phyloP scores from a whole-genome alignment of 2,113 vertebrate genomes.

The Aptenodytes patagonicus region DNA sequence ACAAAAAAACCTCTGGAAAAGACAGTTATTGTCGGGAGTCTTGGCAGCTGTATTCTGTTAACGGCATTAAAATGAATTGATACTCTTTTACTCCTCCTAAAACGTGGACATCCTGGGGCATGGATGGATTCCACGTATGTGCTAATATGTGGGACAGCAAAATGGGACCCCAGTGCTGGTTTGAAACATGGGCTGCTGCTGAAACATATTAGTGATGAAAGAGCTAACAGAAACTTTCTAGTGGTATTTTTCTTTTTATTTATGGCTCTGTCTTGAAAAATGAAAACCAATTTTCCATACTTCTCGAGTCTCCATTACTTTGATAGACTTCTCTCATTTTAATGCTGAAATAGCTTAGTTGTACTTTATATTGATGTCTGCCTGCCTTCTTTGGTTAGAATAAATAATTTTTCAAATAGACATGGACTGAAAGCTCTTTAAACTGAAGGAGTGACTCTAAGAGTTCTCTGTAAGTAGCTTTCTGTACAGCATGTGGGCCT shows the following conservation, averaged over 20 bases:
- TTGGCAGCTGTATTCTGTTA: not conserved
- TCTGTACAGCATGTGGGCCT: not conserved
- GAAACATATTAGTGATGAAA: not conserved
- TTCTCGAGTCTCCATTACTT: not conserved
- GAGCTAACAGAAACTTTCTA: not conserved
- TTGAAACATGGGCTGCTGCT: not conserved
- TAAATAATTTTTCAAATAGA: constrained; percentile 8
- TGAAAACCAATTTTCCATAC: not conserved
- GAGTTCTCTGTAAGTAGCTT: not conserved
- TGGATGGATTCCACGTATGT: not conserved
- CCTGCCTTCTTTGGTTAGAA: not conserved
- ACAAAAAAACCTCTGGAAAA: not conserved
- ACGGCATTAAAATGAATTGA: not conserved
- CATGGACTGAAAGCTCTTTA: not conserved
- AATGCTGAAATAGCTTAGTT: not conserved
- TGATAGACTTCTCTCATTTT: not conserved
- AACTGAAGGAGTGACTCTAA: not conserved
- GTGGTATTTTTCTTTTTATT: not conserved
- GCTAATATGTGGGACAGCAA: not conserved
- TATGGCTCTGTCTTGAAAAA: not conserved
- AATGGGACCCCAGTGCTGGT: not conserved
- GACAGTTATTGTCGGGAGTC: not conserved
- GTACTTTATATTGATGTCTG: not conserved
- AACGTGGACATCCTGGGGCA: not conserved
- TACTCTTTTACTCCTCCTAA: not conserved